phyloP scores from a whole-genome alignment of 2,113 vertebrate genomes.

The Mustela nigripes region DNA sequence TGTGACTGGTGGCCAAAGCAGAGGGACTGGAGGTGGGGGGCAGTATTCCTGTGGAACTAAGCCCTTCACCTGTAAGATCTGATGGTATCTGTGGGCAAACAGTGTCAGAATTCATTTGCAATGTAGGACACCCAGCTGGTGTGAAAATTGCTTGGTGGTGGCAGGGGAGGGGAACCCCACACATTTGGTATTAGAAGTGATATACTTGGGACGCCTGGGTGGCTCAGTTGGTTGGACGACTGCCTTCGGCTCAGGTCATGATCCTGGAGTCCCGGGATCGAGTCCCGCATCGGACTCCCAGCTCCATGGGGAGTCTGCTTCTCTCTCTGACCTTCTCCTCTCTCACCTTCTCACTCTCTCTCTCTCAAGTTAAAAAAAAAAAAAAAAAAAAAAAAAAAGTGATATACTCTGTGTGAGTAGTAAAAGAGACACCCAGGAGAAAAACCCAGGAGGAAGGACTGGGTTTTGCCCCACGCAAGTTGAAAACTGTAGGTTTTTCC shows the following conservation, averaged over 20 bases:
- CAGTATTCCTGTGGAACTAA: background rate
- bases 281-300: no score
- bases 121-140: background rate
- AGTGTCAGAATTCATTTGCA: background rate
- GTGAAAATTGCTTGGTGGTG: background rate
- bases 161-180: background rate
- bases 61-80: background rate
- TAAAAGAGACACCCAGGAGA: background rate
- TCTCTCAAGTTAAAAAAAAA: no score
- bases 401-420: background rate
- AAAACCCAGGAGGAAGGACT: background rate
- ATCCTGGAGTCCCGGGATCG: no score
- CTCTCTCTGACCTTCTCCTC: no score
- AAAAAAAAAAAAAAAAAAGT: background rate
- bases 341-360: no score
- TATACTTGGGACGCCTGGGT: background rate
- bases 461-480: background rate
- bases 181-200: background rate
- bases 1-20: background rate
- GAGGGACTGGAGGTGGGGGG: background rate
- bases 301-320: no score
- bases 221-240: no score
- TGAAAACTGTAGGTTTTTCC: background rate
- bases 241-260: no score
- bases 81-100: background rate